Conservation (phyloP, 2,888 invertebrate genomes). For the Drosophila villosipedis region DNA sequence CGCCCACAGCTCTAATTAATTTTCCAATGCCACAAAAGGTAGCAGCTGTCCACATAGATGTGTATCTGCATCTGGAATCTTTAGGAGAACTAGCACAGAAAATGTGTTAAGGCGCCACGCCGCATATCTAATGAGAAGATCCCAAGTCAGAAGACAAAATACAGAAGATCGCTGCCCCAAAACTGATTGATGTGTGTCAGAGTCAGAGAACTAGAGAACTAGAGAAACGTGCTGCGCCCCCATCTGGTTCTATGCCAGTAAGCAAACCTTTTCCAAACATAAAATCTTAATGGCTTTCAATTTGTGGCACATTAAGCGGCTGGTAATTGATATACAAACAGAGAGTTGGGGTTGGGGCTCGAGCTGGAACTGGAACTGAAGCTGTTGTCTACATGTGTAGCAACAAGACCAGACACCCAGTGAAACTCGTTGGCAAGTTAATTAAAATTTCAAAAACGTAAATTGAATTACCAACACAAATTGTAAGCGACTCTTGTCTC, state of each 20-base stretch:
- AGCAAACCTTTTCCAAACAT: slow-evolving; percentile 40
- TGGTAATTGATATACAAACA: slow-evolving; percentile 68
- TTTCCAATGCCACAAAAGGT: slow-evolving; percentile 59
- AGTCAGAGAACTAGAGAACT: slow-evolving; percentile 24
- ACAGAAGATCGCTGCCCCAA: slow-evolving; percentile 38
- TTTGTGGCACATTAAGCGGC: slow-evolving; percentile 77
- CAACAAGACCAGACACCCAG: slow-evolving; percentile 43
- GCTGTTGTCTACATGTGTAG: slow-evolving; percentile 36
- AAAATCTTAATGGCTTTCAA: slow-evolving; percentile 75
- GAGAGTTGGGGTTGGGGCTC: slow-evolving; percentile 6
- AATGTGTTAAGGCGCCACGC: slow-evolving; percentile 52
- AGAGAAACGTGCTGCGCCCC: slow-evolving; percentile 42
- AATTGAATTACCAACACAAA: slow-evolving; percentile 79
- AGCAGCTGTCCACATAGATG: slow-evolving; percentile 47
- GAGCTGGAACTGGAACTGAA: slow-evolving; percentile 11
- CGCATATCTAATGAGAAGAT: slow-evolving; percentile 68
- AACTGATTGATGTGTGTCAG: slow-evolving; percentile 74
- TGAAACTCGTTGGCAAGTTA: slow-evolving; percentile 66
- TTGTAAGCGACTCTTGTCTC: slow-evolving; percentile 59
- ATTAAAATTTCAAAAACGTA: slow-evolving; percentile 83
- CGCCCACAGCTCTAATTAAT: slow-evolving; percentile 69
- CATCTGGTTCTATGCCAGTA: not conserved
- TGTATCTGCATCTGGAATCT: slow-evolving; percentile 26
- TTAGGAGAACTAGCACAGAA: slow-evolving; percentile 50
- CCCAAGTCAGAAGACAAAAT: slow-evolving; percentile 3